phyloP scores from a whole-genome alignment of 2,113 vertebrate genomes.

The Syrmaticus mikado region DNA sequence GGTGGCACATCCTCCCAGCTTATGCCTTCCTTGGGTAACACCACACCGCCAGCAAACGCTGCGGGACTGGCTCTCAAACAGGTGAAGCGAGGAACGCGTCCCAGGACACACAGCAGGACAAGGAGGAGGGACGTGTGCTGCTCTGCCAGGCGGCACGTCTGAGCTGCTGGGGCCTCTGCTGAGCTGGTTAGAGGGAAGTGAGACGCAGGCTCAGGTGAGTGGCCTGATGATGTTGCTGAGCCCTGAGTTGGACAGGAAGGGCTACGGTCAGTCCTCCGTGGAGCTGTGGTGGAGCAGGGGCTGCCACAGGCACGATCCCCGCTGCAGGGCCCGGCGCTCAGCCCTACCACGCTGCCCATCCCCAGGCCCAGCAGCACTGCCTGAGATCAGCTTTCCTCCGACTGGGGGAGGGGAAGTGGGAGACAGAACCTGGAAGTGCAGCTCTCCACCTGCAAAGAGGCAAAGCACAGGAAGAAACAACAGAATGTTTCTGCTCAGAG shows the following conservation, averaged over 20 bases:
- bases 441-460: not conserved
- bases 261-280: rapidly evolving
- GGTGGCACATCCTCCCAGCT: not conserved
- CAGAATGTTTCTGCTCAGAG: not conserved
- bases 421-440: not conserved
- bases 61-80: rapidly evolving
- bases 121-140: not conserved
- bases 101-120: not conserved
- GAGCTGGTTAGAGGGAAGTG: not conserved
- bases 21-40: not conserved
- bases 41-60: not conserved
- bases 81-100: not conserved
- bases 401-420: not conserved
- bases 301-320: not conserved
- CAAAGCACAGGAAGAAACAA: not conserved
- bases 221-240: rapidly evolving
- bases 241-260: not conserved
- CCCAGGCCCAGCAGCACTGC: not conserved
- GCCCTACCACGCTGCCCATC: not conserved
- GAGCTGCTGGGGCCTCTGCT: not conserved
- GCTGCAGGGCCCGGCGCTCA: not conserved
- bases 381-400: not conserved
- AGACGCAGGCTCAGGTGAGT: not conserved
- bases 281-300: not conserved
- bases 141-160: not conserved